Conservation (phyloP, 2,113 vertebrate species). For the Microtus montanus region DNA sequence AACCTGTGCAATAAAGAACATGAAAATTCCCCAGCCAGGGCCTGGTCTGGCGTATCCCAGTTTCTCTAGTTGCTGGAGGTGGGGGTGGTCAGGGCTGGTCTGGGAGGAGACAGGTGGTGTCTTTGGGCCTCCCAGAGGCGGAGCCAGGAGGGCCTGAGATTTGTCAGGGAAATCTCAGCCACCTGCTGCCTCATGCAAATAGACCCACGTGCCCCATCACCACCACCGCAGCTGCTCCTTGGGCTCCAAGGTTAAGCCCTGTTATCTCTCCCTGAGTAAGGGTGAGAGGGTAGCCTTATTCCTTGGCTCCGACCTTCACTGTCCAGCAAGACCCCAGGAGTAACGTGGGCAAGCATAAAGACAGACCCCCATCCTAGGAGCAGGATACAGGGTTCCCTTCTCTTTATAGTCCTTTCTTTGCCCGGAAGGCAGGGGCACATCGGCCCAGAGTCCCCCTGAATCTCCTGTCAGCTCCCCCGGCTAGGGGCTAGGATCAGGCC, state of each 20-base stretch:
- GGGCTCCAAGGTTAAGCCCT: background rate
- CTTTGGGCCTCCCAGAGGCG: background rate
- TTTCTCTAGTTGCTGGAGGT: background rate
- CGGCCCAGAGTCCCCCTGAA: background rate
- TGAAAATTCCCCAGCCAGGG: background rate
- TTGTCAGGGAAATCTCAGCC: conserved; percentile 78
- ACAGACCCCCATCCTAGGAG: background rate
- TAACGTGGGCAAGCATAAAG: background rate
- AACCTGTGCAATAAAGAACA: conserved; percentile 68
- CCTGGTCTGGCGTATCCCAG: background rate
- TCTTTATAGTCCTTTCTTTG: background rate
- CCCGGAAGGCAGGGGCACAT: background rate
- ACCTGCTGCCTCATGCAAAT: conserved; percentile 76
- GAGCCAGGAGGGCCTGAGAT: conserved; percentile 23
- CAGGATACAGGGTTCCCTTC: background rate
- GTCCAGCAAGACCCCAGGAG: background rate
- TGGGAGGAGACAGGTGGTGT: conserved; percentile 53
- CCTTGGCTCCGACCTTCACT: background rate
- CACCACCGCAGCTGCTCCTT: conserved; percentile 47
- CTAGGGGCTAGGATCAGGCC: conserved; percentile 39
- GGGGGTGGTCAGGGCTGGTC: background rate
- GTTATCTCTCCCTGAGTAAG: background rate
- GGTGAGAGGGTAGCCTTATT: background rate
- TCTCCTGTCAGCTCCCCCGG: background rate
- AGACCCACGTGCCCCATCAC: background rate